Conservation (phyloP, 1,140 invertebrate genomes). For the Cataglyphis hispanica region DNA sequence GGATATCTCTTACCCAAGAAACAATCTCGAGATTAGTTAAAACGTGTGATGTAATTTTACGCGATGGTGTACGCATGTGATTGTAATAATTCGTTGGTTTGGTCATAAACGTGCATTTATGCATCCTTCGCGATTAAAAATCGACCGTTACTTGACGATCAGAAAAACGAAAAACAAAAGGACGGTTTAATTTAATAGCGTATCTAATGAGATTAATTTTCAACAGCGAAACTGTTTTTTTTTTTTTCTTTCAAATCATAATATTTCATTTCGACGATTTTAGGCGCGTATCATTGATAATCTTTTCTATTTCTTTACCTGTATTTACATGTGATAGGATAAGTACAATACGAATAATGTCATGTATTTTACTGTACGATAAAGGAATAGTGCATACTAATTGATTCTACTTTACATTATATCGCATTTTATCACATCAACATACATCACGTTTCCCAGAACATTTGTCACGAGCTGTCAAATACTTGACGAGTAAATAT, state of each 20-base stretch:
- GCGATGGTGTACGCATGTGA: neutral
- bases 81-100: conserved; percentile 7
- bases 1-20: conserved; percentile 3
- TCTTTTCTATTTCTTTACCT: conserved; percentile 5
- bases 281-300: conserved; percentile 24
- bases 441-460: conserved; percentile 68
- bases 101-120: neutral
- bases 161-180: neutral
- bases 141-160: neutral
- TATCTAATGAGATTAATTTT: neutral
- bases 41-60: neutral
- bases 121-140: neutral
- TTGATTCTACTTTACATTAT: conserved; percentile 47
- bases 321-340: conserved; percentile 6
- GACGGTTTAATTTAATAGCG: neutral
- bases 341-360: conserved; percentile 46
- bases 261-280: neutral
- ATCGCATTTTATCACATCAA: conserved; percentile 32
- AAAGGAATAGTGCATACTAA: conserved; percentile 44
- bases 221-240: neutral
- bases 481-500: conserved; percentile 56
- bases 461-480: conserved; percentile 54
- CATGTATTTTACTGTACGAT: neutral
- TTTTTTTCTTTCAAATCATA: neutral
- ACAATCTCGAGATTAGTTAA: conserved; percentile 2